Base-by-base conservation (phyloP, 1,140 invertebrate species). In the Trachelipus rathkii region DNA sequence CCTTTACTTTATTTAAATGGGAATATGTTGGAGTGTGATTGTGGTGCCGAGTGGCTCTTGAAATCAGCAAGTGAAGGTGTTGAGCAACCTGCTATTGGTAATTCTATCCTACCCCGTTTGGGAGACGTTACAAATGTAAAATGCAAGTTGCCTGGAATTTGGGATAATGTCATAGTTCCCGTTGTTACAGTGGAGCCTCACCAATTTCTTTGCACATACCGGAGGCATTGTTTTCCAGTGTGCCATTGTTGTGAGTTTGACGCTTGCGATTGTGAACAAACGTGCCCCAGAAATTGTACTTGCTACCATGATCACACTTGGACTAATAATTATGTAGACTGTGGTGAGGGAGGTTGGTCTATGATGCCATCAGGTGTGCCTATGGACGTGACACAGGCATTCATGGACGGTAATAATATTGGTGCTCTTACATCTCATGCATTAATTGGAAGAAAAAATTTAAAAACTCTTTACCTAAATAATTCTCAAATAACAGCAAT, bases 201-300 rank as follows among this genome's bases (percentile, higher is more conserved):
- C 87, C 74, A 93, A 88, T 85, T 94, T 90, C 82, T 96, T 86
- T 0, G 92, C 93, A 74, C 88, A 89, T 44, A 96, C 85, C 9
- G 91, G 90, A 33, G 91, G 92, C 88, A 24, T 89, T 89, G 53
- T 95, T 88, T 84, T 93, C 91, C 13, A 88, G 90, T 81, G 94
- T 87, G 85, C 90, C 91, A 85, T 95, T 96, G 86, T 85, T 96
- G 95, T 84, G 94, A 96, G 82, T 96, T 95, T 84, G 94, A 96
- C 84, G 94, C 93, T 70, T 97, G 95, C 85, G 95, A 96, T 85
- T 96, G 95, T 85, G 93, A 95, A 86, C 96, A 96, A 93, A 95
- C 92, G 5, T 97, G 94, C 83, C 95, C 95, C 2, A 89, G 89
- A 78, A 94, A 95, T 83, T 97, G 94, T 86, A 92, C 92, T 77